Conservation (phyloP, 2,888 invertebrate species). For the Amiota communis region DNA sequence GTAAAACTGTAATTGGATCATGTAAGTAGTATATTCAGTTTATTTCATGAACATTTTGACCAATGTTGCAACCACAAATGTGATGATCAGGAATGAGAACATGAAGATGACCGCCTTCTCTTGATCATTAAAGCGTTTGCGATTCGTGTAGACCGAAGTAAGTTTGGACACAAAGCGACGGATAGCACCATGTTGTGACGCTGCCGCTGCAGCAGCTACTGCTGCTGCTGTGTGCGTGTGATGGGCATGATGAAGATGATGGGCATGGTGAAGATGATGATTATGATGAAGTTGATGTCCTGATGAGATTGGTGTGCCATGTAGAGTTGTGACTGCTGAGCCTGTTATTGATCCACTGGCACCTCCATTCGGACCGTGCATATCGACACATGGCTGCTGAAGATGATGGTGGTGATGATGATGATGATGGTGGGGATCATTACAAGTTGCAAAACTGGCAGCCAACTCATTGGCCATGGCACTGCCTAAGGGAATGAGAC, state of each 20-base stretch:
- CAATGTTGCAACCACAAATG: constrained; percentile 70
- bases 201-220: constrained; percentile 54
- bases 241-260: constrained; percentile 56
- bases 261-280: constrained; percentile 59
- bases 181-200: constrained; percentile 70
- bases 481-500: constrained; percentile 58
- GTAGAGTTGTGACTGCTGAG: constrained; percentile 44
- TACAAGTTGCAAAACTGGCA: constrained; percentile 66
- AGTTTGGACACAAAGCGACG: constrained; percentile 72
- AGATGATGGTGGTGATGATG: constrained; percentile 71
- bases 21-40: constrained; percentile 33
- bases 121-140: constrained; percentile 71
- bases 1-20: background rate
- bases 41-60: constrained; percentile 70
- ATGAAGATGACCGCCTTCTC: constrained; percentile 71
- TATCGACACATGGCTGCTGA: constrained; percentile 46
- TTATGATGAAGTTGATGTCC: constrained; percentile 54
- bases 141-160: constrained; percentile 68
- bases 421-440: constrained; percentile 68
- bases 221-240: constrained; percentile 41
- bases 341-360: constrained; percentile 9
- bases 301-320: background rate
- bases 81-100: constrained; percentile 71
- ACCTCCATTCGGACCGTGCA: constrained; percentile 41
- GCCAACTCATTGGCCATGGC: constrained; percentile 63